phyloP scores from a whole-genome alignment of 2,113 vertebrate genomes.

The Burhinus bistriatus region DNA sequence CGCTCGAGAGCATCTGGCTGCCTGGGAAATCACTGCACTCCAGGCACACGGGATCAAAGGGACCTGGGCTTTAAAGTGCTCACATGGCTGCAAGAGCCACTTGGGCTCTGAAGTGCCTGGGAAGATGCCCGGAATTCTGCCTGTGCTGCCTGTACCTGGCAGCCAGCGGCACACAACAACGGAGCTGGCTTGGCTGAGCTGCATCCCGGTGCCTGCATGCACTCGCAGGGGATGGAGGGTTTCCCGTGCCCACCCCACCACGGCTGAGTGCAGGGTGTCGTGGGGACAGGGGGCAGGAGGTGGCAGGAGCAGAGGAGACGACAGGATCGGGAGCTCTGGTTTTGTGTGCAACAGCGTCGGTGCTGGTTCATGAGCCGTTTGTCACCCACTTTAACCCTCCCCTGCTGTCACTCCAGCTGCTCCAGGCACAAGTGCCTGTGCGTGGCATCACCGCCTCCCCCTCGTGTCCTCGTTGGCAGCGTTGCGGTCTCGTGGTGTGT shows the following conservation, averaged over 20 bases:
- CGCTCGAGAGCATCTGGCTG: accelerated
- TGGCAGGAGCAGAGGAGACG: background rate
- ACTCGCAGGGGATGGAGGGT: accelerated
- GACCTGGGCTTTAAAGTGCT: background rate
- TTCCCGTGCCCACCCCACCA: accelerated
- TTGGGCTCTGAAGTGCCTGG: background rate
- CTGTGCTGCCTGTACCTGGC: accelerated
- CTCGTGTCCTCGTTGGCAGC: accelerated
- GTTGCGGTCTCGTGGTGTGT: accelerated
- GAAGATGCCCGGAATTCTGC: background rate
- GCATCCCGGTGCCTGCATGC: accelerated
- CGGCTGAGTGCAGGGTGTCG: accelerated
- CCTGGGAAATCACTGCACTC: background rate
- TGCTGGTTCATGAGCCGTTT: background rate
- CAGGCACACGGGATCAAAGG: background rate
- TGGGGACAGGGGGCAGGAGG: background rate
- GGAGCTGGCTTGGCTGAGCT: background rate
- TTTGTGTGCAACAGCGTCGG: background rate
- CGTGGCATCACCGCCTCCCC: background rate
- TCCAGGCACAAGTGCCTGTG: background rate
- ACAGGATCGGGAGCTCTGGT: background rate
- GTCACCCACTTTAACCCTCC: background rate
- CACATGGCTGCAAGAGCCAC: background rate
- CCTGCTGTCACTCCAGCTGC: background rate
- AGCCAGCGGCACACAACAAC: accelerated